Conservation (phyloP, 1,140 invertebrate genomes). For the Gyrodactylus bullatarudis region DNA sequence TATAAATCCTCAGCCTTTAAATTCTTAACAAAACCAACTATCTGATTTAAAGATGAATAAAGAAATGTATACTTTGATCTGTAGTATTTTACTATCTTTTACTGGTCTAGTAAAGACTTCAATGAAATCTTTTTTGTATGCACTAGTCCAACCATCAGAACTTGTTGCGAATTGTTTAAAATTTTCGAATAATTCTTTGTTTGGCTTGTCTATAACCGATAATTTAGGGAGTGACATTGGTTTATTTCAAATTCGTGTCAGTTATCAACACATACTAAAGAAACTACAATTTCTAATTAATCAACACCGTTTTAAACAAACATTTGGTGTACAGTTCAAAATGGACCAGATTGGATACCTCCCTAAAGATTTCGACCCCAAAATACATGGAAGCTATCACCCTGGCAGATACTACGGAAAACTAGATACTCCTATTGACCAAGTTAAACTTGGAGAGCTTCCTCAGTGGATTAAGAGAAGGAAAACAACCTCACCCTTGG, state of each 20-base stretch:
- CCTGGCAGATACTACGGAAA: not conserved
- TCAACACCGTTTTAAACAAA: too few species aligned
- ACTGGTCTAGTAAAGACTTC: not conserved
- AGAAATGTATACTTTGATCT: not conserved
- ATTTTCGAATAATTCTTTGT: not conserved
- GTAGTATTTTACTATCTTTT: not conserved
- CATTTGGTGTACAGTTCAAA: too few species aligned
- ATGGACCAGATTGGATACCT: not conserved
- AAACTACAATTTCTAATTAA: too few species aligned
- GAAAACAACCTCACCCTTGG: not conserved
- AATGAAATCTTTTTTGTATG: not conserved
- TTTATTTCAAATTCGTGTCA: not conserved
- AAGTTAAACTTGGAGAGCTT: not conserved
- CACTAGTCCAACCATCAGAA: not conserved
- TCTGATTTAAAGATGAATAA: not conserved
- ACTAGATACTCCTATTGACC: not conserved
- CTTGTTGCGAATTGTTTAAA: not conserved
- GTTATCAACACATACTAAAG: too few species aligned
- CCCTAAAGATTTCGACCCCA: not conserved
- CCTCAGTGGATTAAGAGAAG: not conserved
- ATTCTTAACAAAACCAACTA: not conserved
- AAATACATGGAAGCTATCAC: not conserved
- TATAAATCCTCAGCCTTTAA: conserved; percentile 6
- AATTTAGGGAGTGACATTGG: too few species aligned
- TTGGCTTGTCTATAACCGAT: too few species aligned